phyloP scores from a whole-genome alignment of 1,140 invertebrate genomes.

The Drosophila nikananu region DNA sequence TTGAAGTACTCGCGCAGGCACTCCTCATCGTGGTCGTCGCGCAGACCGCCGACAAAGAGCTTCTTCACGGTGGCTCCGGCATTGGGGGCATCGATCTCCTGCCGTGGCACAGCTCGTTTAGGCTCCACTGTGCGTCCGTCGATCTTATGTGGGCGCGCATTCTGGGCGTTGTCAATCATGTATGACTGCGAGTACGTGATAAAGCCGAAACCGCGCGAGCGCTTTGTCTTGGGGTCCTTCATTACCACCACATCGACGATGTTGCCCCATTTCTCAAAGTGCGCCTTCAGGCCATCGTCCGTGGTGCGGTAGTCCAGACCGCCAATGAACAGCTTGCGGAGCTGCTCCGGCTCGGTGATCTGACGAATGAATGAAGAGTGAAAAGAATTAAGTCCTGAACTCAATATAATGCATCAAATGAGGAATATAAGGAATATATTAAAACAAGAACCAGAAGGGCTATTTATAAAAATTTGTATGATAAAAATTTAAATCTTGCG shows the following conservation, averaged over 20 bases:
- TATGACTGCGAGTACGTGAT: constrained; percentile 96
- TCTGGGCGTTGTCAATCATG: constrained; percentile 98
- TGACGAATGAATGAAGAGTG: constrained; percentile 20
- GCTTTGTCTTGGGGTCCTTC: constrained; percentile 97
- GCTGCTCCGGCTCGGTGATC: constrained; percentile 94
- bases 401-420: neutral
- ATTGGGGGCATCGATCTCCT: constrained; percentile 96
- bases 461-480: too few relatives aligned
- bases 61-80: constrained; percentile 98
- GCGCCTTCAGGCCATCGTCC: constrained; percentile 96
- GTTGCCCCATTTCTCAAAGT: constrained; percentile 99
- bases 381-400: neutral
- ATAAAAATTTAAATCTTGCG: too few relatives aligned
- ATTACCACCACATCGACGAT: constrained; percentile 99
- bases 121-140: constrained; percentile 96
- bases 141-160: constrained; percentile 90
- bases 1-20: constrained; percentile 95
- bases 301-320: constrained; percentile 98
- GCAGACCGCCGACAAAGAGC: constrained; percentile 96
- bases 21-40: constrained; percentile 95
- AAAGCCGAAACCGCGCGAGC: constrained; percentile 98
- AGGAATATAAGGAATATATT: too few relatives aligned
- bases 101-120: constrained; percentile 97
- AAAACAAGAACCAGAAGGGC: too few relatives aligned
- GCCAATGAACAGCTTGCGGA: constrained; percentile 98